Evolutionary conservation across 2,113 vertebrate species (phyloP).

Genomic region (Eclectus roratus): DNA sequence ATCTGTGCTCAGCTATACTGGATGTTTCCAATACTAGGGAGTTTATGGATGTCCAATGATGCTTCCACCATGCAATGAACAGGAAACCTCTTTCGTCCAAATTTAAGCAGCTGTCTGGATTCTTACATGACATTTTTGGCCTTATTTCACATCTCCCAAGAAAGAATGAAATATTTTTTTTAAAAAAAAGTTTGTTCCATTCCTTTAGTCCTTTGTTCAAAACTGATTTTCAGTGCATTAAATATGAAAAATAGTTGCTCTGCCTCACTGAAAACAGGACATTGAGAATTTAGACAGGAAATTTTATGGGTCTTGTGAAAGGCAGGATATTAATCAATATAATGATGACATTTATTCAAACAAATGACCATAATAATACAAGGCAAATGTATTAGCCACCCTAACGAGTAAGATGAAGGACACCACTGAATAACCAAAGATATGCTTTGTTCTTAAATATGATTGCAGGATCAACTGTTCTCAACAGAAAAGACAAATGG

Average conservation of each 20-base stretch:
- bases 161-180: not conserved
- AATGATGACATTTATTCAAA: conserved; percentile 44
- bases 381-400: conserved; percentile 1
- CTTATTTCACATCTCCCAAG: not conserved
- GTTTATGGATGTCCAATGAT: not conserved
- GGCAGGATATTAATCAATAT: conserved; percentile 25
- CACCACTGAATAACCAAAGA: not conserved
- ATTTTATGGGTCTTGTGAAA: conserved; percentile 26
- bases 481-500: not conserved
- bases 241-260: conserved; percentile 18
- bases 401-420: conserved; percentile 17
- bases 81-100: not conserved
- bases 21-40: accelerated
- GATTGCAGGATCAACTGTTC: not conserved
- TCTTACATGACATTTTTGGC: not conserved
- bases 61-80: not conserved
- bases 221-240: not conserved
- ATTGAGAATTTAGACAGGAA: conserved; percentile 22
- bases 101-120: not conserved
- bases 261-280: conserved; percentile 10
- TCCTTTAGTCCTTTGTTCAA: not conserved
- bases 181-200: accelerated
- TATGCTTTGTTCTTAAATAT: not conserved
- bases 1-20: not conserved
- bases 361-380: conserved; percentile 16